Evolutionary conservation across 1,140 invertebrate genomes (phyloP).

Genomic region (Pantala flavescens): DNA sequence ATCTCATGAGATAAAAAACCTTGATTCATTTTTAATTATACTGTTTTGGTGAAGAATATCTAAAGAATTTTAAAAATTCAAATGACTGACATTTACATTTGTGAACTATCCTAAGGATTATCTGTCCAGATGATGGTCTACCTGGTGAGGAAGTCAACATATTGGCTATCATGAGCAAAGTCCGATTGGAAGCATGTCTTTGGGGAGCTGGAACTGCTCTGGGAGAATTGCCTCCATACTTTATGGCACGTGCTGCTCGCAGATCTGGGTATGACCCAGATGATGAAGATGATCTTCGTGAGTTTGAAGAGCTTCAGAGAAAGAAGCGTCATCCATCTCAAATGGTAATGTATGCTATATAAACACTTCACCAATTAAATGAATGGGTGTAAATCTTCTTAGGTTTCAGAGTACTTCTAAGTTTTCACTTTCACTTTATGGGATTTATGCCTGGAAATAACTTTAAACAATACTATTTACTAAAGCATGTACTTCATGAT

Average conservation of each 20-base stretch:
- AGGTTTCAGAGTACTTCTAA: not conserved
- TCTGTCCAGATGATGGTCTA: constrained; percentile 58
- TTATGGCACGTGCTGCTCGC: constrained; percentile 90
- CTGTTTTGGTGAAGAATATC: too few relatives aligned
- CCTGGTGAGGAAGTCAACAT: constrained; percentile 48
- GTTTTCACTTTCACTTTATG: constrained; percentile 18
- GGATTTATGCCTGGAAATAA: too few relatives aligned
- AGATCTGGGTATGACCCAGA: constrained; percentile 56
- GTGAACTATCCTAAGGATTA: constrained; percentile 37
- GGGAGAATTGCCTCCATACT: constrained; percentile 91
- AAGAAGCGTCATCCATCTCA: constrained; percentile 40
- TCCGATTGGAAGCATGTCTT: constrained; percentile 91
- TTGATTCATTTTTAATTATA: too few relatives aligned
- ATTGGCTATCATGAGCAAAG: constrained; percentile 91
- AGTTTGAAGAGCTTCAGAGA: constrained; percentile 61
- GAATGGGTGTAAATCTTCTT: constrained; percentile 36
- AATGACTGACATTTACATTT: too few relatives aligned
- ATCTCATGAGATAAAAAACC: too few relatives aligned
- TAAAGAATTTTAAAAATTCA: too few relatives aligned
- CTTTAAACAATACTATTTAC: too few relatives aligned
- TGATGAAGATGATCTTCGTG: constrained; percentile 51
- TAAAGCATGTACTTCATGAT: too few relatives aligned
- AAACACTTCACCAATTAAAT: too few relatives aligned
- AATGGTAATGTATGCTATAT: constrained; percentile 30
- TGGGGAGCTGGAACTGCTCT: constrained; percentile 97